phyloP scores from a whole-genome alignment of 2,113 vertebrate species.

The Pao palembangensis region DNA sequence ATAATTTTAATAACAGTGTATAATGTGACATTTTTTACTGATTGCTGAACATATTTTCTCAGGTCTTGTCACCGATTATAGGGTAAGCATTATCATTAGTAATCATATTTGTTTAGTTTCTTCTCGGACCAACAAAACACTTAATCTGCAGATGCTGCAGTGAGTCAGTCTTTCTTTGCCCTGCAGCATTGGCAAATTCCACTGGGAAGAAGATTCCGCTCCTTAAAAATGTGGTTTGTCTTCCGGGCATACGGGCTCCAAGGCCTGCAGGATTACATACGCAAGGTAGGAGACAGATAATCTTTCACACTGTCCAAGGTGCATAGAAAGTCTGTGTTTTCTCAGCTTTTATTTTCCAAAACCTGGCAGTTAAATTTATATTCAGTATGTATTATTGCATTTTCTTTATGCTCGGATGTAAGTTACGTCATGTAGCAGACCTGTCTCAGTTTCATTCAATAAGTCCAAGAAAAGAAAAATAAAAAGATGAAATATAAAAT shows the following conservation, averaged over 20 bases:
- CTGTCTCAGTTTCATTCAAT: background rate
- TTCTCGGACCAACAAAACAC: too few relatives aligned
- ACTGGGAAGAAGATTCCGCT: conserved; percentile 90
- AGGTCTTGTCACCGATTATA: conserved; percentile 94
- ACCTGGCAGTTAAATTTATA: too few relatives aligned
- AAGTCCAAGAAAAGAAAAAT: background rate
- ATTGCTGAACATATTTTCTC: conserved; percentile 34
- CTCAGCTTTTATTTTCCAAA: too few relatives aligned
- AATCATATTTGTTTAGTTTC: too few relatives aligned
- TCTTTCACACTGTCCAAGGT: background rate
- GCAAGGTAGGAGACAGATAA: conserved; percentile 74
- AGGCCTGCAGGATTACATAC: conserved; percentile 88
- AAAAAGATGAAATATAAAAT: too few relatives aligned
- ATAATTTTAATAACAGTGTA: too few relatives aligned
- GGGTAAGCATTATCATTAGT: conserved; percentile 75
- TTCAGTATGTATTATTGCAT: background rate
- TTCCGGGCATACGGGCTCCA: conserved; percentile 86
- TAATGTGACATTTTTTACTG: too few relatives aligned
- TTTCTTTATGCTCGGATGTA: background rate
- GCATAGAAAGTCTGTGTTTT: background rate
- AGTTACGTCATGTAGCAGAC: too few relatives aligned
- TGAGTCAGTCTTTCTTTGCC: background rate
- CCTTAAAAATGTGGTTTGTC: conserved; percentile 97
- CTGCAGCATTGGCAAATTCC: conserved; percentile 95
- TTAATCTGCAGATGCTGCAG: background rate